These are phyloP conservation scores for Cetoscarus ocellatus DNA, from an alignment of 2,797 vertebrate genomes.

Conservation along the genomic window DNA sequence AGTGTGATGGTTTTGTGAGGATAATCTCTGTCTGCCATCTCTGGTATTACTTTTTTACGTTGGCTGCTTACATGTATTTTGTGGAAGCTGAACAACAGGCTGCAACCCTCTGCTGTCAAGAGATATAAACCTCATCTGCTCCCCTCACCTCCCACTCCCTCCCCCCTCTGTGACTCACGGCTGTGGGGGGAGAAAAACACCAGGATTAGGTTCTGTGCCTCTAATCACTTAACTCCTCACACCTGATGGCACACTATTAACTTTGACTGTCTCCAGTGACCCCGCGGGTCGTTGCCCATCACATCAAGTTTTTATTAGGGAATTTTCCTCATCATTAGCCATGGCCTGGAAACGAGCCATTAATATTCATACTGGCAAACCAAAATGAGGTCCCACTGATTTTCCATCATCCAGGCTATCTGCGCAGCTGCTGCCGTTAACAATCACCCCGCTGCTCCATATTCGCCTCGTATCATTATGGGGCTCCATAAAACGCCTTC, in stretches of 20 bases:
- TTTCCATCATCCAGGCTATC: slow-evolving; percentile 83
- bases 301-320: slow-evolving; percentile 90
- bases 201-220: slow-evolving; percentile 82
- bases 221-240: slow-evolving; percentile 87
- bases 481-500: slow-evolving; percentile 65
- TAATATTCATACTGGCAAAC: slow-evolving; percentile 87
- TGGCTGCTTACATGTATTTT: slow-evolving; percentile 25
- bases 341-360: slow-evolving; percentile 84
- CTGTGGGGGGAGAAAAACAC: slow-evolving; percentile 70
- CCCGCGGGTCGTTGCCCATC: slow-evolving; percentile 86
- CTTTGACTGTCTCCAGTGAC: slow-evolving; percentile 87
- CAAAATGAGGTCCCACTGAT: slow-evolving; percentile 81
- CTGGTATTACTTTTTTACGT: slow-evolving; percentile 16
- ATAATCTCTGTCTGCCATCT: slow-evolving; percentile 9
- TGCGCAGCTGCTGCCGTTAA: slow-evolving; percentile 78
- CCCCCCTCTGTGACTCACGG: slow-evolving; percentile 54
- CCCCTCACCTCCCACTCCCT: slow-evolving; percentile 36
- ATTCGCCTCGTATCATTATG: slow-evolving; percentile 79
- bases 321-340: slow-evolving; percentile 90
- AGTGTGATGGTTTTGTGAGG: slow-evolving; percentile 6
- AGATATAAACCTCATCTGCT: slow-evolving; percentile 66
- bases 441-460: slow-evolving; percentile 72
- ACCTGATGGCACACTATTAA: slow-evolving; percentile 88
- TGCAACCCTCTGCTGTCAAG: slow-evolving; percentile 57
- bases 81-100: slow-evolving; percentile 39